Evolutionary conservation across 2,113 vertebrate species (phyloP).

Genomic region (Camelus bactrianus): DNA sequence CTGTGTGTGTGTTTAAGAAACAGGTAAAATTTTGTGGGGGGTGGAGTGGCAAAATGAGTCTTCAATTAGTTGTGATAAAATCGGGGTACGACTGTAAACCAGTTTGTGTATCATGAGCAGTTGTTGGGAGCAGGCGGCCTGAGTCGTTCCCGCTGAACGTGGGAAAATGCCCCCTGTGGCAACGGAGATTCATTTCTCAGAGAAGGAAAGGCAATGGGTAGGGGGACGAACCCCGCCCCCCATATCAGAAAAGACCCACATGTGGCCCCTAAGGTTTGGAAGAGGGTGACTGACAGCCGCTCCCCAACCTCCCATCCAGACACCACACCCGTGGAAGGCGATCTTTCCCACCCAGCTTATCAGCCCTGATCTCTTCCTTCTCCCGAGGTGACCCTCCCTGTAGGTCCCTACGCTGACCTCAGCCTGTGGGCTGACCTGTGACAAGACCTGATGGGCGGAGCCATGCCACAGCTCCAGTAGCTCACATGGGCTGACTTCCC

Average conservation of each 20-base stretch:
- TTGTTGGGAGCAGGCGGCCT: constrained; percentile 61
- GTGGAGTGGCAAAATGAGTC: constrained; percentile 65
- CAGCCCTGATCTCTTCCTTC: accelerated
- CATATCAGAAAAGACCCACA: background rate
- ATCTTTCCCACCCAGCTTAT: background rate
- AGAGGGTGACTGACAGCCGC: background rate
- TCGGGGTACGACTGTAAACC: constrained; percentile 79
- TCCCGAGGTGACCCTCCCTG: accelerated
- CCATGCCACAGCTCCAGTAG: accelerated
- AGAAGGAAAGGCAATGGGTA: background rate
- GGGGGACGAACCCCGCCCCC: accelerated
- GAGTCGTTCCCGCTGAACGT: accelerated
- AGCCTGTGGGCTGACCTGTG: accelerated
- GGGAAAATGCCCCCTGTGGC: background rate
- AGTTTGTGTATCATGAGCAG: constrained; percentile 72
- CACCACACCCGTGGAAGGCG: accelerated
- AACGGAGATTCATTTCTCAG: background rate
- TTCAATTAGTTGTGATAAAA: constrained; percentile 83
- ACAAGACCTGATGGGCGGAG: accelerated
- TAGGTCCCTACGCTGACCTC: accelerated
- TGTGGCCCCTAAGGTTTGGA: background rate
- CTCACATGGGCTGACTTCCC: accelerated
- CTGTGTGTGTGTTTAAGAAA: constrained; percentile 64
- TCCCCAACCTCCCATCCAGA: background rate
- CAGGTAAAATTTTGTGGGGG: constrained; percentile 80